phyloP scores from a whole-genome alignment of 2,113 vertebrate species.

The Mus spicilegus region DNA sequence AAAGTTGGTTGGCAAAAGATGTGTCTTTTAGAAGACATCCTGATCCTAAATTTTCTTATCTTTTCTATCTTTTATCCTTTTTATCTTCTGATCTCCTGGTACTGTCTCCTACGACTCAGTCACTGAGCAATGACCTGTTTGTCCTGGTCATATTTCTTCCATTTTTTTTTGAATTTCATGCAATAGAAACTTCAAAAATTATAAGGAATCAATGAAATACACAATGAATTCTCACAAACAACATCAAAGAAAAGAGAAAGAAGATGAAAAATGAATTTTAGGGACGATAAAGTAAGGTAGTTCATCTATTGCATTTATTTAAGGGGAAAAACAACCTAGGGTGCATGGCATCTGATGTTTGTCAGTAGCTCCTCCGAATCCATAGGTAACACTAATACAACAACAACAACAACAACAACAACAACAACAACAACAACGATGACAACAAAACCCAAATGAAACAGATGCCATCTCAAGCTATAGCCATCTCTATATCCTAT shows the following conservation, averaged over 20 bases:
- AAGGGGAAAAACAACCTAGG: neutral
- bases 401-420: neutral
- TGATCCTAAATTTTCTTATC: neutral
- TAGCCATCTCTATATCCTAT: neutral
- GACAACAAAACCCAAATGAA: too few species aligned
- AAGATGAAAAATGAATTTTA: neutral
- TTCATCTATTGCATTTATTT: neutral
- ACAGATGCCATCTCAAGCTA: too few species aligned
- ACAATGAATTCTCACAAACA: neutral
- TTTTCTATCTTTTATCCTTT: neutral
- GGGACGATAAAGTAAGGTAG: neutral
- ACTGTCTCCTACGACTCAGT: neutral
- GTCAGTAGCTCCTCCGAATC: neutral
- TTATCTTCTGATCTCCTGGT: neutral
- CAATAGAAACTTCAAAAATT: neutral
- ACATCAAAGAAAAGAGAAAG: neutral
- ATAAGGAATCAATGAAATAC: neutral
- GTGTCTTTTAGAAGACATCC: neutral
- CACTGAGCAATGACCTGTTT: neutral
- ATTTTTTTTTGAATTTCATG: neutral
- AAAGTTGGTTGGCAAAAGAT: neutral
- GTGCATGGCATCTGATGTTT: neutral
- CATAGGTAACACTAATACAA: neutral
- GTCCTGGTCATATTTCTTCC: neutral
- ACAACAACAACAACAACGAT: neutral